Percentiles rank a stretch among this genome's conserved stretches.
Evolutionary conservation across 2,113 vertebrate genomes (phyloP).

Genomic region (Erythrolamprus reginae): DNA sequence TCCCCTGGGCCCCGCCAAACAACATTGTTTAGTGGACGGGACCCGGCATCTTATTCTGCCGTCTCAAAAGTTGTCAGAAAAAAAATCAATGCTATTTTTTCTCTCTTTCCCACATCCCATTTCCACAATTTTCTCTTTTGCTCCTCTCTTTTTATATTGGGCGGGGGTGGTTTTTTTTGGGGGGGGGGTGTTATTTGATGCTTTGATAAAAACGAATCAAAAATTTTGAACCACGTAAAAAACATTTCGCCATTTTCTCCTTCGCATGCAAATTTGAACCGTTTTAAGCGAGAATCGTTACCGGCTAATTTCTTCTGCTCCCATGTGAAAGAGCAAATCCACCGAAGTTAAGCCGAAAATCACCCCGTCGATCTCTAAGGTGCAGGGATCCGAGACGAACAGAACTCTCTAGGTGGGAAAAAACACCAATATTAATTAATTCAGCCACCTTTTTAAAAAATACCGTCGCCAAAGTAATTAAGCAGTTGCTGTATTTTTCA

Average conservation of each 20-base stretch:
- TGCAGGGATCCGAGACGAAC: conserved; percentile 88
- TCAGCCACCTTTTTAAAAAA: no score
- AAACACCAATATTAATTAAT: not conserved
- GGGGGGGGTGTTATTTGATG: not conserved
- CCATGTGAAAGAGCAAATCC: conserved; percentile 88
- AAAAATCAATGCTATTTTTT: not conserved
- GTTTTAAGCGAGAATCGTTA: conserved; percentile 40
- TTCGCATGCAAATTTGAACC: not conserved
- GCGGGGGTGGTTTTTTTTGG: no score
- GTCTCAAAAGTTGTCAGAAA: not conserved
- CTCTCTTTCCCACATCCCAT: no score
- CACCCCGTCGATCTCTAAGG: conserved; percentile 76
- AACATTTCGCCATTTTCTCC: not conserved
- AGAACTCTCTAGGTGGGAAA: conserved; percentile 72
- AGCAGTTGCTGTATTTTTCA: no score
- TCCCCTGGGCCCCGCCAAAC: no score
- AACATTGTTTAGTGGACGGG: no score
- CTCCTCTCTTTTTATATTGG: no score
- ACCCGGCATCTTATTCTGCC: not conserved
- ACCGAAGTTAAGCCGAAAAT: conserved; percentile 85
- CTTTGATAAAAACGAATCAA: not conserved
- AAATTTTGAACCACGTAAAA: not conserved
- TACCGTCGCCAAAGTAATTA: no score
- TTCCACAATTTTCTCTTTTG: no score
- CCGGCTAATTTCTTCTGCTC: conserved; percentile 91